phyloP scores from a whole-genome alignment of 1,140 invertebrate species.

The Trichoplusia ni region DNA sequence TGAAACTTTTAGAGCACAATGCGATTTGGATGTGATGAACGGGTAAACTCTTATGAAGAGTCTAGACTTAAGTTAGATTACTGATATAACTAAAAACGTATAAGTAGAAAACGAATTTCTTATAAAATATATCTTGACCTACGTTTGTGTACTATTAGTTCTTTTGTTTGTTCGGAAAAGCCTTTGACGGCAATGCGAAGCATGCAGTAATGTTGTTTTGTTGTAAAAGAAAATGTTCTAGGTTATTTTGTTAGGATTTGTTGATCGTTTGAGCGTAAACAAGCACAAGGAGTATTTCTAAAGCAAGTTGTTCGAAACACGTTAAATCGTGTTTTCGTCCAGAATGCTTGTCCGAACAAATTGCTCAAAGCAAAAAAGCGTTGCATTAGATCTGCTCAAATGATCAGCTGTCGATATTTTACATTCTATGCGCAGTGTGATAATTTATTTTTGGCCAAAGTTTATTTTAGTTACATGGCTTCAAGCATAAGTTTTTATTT shows the following conservation, averaged over 20 bases:
- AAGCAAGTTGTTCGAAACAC: background rate
- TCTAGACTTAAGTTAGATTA: constrained; percentile 47
- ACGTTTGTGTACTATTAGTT: constrained; percentile 32
- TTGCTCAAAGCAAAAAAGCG: constrained; percentile 18
- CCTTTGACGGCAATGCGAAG: constrained; percentile 39
- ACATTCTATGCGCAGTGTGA: constrained; percentile 46
- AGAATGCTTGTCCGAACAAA: background rate
- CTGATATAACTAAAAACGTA: constrained; percentile 29
- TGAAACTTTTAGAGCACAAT: constrained; percentile 39
- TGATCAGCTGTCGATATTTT: constrained; percentile 13
- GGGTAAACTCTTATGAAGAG: constrained; percentile 63
- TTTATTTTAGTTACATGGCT: constrained; percentile 69
- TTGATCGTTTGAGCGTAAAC: background rate
- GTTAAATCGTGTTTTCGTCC: background rate
- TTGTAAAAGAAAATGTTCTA: constrained; percentile 11
- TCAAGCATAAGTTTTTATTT: constrained; percentile 52
- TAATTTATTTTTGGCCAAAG: constrained; percentile 69
- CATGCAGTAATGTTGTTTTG: constrained; percentile 38
- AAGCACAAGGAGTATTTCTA: background rate
- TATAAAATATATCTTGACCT: constrained; percentile 28
- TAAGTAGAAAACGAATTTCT: constrained; percentile 33
- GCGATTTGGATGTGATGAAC: constrained; percentile 58
- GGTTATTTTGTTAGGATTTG: constrained; percentile 18
- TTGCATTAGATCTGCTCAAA: constrained; percentile 2
- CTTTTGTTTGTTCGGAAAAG: constrained; percentile 14